phyloP scores from a whole-genome alignment of 2,113 vertebrate genomes.

The Solea solea region DNA sequence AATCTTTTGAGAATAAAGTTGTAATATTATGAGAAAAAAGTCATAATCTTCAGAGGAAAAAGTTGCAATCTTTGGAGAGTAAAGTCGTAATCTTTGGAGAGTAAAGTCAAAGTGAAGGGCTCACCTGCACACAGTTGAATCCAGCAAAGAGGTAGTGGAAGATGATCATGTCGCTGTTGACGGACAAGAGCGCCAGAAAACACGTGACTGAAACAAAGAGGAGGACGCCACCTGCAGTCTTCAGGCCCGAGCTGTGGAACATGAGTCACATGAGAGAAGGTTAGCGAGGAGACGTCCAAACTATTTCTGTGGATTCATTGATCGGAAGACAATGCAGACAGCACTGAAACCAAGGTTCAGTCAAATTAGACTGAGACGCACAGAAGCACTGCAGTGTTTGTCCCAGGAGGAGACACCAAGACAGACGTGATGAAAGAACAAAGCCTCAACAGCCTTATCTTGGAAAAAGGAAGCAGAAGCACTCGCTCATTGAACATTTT shows the following conservation, averaged over 20 bases:
- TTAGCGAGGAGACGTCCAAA: neutral
- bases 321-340: too few relatives aligned
- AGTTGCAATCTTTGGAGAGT: too few relatives aligned
- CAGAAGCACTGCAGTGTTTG: slow-evolving; percentile 11
- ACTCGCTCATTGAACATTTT: too few relatives aligned
- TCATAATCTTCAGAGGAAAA: too few relatives aligned
- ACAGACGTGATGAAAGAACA: neutral
- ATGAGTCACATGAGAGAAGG: slow-evolving; percentile 7
- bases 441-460: too few relatives aligned
- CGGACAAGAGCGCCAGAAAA: slow-evolving; percentile 89
- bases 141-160: slow-evolving; percentile 94
- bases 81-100: too few relatives aligned
- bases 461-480: too few relatives aligned
- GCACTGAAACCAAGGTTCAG: neutral
- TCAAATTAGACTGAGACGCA: neutral
- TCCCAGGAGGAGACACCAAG: neutral
- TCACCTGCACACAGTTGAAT: slow-evolving; percentile 91
- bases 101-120: neutral
- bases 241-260: slow-evolving; percentile 84
- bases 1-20: too few relatives aligned
- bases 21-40: too few relatives aligned
- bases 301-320: too few relatives aligned
- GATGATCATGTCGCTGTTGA: slow-evolving; percentile 92
- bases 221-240: slow-evolving; percentile 84
- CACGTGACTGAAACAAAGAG: slow-evolving; percentile 88